Base-by-base conservation (phyloP, 2,113 vertebrate genomes). In the Cryptoleucopteryx plumbea region DNA sequence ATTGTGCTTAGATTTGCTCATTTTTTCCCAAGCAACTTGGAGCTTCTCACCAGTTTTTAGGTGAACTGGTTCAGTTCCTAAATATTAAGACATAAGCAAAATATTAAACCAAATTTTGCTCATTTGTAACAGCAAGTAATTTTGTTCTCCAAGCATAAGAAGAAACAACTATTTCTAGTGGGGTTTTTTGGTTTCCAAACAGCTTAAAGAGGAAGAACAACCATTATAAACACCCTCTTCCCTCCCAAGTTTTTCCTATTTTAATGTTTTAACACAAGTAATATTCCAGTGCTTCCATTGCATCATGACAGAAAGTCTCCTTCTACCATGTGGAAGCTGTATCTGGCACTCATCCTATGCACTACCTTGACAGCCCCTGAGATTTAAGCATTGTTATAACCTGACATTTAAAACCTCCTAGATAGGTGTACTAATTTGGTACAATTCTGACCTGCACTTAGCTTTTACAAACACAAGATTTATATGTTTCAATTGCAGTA, bases 1-100 rank as follows among this genome's bases (percentile, higher is more conserved):
- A 1, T 99, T 99, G 98, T 99, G 98, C 66, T 99, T 99, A 8
- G 99, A 99, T 92, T 99, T 99, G 96, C 99, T 99, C 99, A 99
- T 99, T 98, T 99, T 99, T 97, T 99, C 99, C 99, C 99, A 99
- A 0, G 98, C 97, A 80, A 99, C 98, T 78, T 99, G 98, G 45
- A 99, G 50, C 38, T 71, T 96, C 68, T 98, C 98, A 21, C 96
- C 96, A 4, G 98, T 99, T 50, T 78, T 92, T 8, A 94, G 13
- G 7, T 98, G 98, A 77, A 99, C 97, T 1, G 99, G 98, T 67
- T 98, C 98, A 29, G 97, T 38, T 59, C 97, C 99, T 99, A 67
- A 78, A 68, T 45, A 82, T 85, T 67, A 82, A 82, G 62, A 75
- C 9, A 65, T 10, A 87, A 0, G 27, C 27, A 78, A 91, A 20